phyloP scores from a whole-genome alignment of 2,888 invertebrate species.

The Synanthedon myopaeformis region DNA sequence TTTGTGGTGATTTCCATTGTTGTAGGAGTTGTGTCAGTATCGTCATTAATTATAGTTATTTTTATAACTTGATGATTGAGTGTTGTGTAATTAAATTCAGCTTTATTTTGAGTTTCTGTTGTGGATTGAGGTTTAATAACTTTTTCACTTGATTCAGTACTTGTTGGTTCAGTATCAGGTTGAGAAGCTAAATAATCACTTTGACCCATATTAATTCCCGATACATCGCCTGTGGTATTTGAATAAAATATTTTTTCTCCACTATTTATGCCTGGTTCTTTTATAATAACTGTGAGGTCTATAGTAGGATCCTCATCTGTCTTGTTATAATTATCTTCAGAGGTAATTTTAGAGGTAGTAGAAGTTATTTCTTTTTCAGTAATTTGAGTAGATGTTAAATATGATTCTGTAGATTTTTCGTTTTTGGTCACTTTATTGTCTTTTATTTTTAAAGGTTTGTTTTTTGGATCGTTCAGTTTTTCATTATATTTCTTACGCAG shows the following conservation, averaged over 20 bases:
- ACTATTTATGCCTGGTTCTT: constrained; percentile 25
- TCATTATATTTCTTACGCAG: constrained; percentile 50
- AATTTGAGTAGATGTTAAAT: not conserved
- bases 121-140: not conserved
- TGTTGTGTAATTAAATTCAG: constrained; percentile 1
- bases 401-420: constrained; percentile 16
- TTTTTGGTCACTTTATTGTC: constrained; percentile 17
- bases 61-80: constrained; percentile 30
- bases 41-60: constrained; percentile 28
- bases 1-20: constrained; percentile 41
- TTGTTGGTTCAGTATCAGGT: not conserved
- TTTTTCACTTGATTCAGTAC: not conserved
- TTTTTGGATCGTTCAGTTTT: constrained; percentile 34
- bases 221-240: constrained; percentile 22
- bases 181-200: constrained; percentile 1
- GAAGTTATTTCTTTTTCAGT: constrained; percentile 9
- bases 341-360: constrained; percentile 7
- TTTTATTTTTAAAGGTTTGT: constrained; percentile 21
- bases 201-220: constrained; percentile 19
- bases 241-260: constrained; percentile 14
- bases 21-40: constrained; percentile 15
- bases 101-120: not conserved
- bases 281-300: constrained; percentile 49
- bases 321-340: constrained; percentile 8
- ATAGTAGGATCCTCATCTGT: constrained; percentile 32